phyloP scores from a whole-genome alignment of 2,797 vertebrate species.

The Peromyscus nudipes region DNA sequence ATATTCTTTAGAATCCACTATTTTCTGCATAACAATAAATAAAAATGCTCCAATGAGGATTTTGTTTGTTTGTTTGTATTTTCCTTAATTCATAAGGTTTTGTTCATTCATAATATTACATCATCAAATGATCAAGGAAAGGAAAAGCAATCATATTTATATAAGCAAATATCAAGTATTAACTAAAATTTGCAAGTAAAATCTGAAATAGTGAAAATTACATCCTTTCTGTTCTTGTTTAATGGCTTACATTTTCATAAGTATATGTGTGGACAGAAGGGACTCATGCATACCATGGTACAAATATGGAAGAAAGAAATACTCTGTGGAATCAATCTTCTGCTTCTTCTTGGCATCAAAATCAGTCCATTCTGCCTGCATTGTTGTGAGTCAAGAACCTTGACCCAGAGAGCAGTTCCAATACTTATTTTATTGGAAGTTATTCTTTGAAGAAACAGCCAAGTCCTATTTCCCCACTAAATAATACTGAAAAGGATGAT shows the following conservation, averaged over 20 bases:
- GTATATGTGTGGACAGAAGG: too few relatives aligned
- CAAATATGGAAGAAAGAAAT: not conserved
- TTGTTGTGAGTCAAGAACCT: too few relatives aligned
- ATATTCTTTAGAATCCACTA: not conserved
- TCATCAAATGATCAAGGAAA: not conserved
- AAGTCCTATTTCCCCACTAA: not conserved
- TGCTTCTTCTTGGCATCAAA: not conserved
- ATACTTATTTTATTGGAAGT: not conserved
- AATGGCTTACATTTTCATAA: not conserved
- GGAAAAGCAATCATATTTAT: not conserved
- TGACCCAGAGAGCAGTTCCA: not conserved
- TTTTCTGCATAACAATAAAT: not conserved
- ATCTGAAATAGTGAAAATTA: not conserved
- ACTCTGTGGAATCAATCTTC: not conserved
- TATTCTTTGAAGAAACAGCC: not conserved
- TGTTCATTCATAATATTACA: not conserved
- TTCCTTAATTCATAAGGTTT: not conserved
- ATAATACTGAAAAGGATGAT: not conserved
- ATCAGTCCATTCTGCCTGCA: not conserved
- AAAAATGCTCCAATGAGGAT: not conserved
- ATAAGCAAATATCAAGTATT: not conserved
- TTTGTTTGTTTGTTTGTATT: not conserved
- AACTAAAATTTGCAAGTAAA: not conserved
- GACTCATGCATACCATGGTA: too few relatives aligned
- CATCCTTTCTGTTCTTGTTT: not conserved